Base-by-base conservation (phyloP, 2,113 vertebrate species). In the Xenopus borealis region DNA sequence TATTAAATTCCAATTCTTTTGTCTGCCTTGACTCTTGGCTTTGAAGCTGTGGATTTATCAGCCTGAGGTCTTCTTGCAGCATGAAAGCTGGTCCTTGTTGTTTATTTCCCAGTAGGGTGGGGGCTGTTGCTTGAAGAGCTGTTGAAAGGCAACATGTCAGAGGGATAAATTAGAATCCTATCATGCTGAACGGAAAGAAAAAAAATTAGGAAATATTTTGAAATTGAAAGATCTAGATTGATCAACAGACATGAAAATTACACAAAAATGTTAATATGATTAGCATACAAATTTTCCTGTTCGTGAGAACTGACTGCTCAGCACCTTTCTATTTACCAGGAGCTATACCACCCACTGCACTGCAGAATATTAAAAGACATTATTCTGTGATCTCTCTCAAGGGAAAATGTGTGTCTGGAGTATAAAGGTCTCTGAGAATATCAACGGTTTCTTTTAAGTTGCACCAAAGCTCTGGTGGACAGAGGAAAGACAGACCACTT, bases 91-190 rank as follows among this genome's bases (percentile, higher is more conserved):
- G 74, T 64, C 74, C 66, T 70, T 64, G 74, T 10, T 53, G 66
- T 52, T 76, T 61, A 76, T 69, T 76, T 67, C 61, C 66, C 50
- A 57, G 47, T 57, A 50, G 59, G 67, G 74, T 62, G 45, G 66
- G 67, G 67, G 66, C 45, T 63, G 74, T 62, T 76, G 59, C 59
- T 76, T 76, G 66, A 70, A 76, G 67, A 76, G 66, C 74, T 76
- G 74, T 76, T 76, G 61, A 64, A 67, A 76, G 59, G 74, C 59
- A 76, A 76, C 74, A 76, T 76, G 74, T 76, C 74, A 76, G 18
- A 76, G 69, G 66, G 74, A 70, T 70, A 76, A 64, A 76, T 76
- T 76, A 76, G 74, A 76, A 76, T 63, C 66, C 73, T 23, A 76
- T 76, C 67, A 70, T 52, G 73, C 73, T 75, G 73, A 75, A 75